Conservation (phyloP, 2,113 vertebrate genomes). For the Nothocercus julius region DNA sequence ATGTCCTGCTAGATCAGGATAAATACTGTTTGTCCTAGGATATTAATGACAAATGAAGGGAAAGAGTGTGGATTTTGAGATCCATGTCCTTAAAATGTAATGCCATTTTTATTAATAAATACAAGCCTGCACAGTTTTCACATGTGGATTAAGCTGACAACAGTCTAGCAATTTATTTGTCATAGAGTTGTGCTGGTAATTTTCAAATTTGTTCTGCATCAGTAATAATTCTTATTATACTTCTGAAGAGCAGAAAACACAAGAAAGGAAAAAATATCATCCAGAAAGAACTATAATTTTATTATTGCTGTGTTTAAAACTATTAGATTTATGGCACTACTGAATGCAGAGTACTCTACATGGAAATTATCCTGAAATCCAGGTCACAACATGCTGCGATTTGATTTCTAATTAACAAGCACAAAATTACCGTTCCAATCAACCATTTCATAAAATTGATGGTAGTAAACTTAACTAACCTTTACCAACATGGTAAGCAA, state of each 20-base stretch:
- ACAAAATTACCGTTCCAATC: slow-evolving; percentile 17
- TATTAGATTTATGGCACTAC: neutral
- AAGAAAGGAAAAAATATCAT: neutral
- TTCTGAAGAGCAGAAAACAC: neutral
- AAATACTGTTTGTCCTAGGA: neutral
- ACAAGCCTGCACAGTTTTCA: neutral
- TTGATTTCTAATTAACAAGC: slow-evolving; percentile 34
- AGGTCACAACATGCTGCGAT: slow-evolving; percentile 1
- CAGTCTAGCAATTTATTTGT: neutral
- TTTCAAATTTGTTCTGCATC: slow-evolving; percentile 18
- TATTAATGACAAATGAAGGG: neutral
- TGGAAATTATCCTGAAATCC: slow-evolving; percentile 23
- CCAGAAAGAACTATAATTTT: slow-evolving; percentile 2
- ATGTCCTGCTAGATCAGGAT: neutral
- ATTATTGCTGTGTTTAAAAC: neutral
- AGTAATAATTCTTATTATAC: neutral
- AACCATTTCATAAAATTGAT: slow-evolving; percentile 11
- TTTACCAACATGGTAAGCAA: slow-evolving; percentile 76
- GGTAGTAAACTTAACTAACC: slow-evolving; percentile 69
- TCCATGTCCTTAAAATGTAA: neutral
- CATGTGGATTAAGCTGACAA: neutral
- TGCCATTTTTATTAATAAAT: neutral
- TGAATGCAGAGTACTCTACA: neutral
- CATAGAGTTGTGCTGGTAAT: neutral
- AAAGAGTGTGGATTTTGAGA: neutral